Evolutionary conservation across 2,797 vertebrate genomes (phyloP), one percentile per base, ranked within the genome.

Genomic region (Babyrousa celebensis): DNA sequence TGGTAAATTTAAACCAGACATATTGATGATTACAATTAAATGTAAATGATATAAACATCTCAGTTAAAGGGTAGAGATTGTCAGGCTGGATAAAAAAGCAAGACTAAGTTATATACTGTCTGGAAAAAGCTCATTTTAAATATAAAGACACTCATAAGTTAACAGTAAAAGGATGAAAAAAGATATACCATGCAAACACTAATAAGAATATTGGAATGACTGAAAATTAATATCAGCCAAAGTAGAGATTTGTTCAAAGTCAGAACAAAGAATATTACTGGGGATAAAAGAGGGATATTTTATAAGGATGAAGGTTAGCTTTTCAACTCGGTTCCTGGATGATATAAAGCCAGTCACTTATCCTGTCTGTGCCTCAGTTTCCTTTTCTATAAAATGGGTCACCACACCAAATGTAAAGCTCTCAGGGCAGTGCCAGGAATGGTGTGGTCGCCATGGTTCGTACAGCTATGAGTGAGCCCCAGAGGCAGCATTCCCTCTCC

Each of bases 401-500:
- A 6, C 21, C 5, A 12, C 14, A 29, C 20, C 23, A 36, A 27
- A 29, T 72, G 3, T 27, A 63, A 77, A 70, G 77, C 1, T 14
- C 3, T 27, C 56, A 56, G 68, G 6, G 21, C 0, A 0, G 8
- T 8, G 25, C 14, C 23, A 62, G 72, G 32, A 9, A 75, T 56
- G 80, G 32, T 8, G 40, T 68, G 60, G 9, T 21, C 32, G 25
- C 29, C 43, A 7, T 5, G 15, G 9, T 43, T 70, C 52, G 85
- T 54, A 43, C 1, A 62, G 17, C 54, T 14, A 25, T 0, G 6
- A 18, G 16, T 86, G 62, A 86, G 21, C 17, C 11, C n/a, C 12
- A 85, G 94, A 96, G 89, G 95, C 91, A 96, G 77, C 62, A 85
- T 90, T 36, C 12, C 18, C 77, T 63, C 97, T 95, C 95, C 93